Evolutionary conservation across 2,113 vertebrate species (phyloP).

Genomic region (Nothobranchius kuhntae): DNA sequence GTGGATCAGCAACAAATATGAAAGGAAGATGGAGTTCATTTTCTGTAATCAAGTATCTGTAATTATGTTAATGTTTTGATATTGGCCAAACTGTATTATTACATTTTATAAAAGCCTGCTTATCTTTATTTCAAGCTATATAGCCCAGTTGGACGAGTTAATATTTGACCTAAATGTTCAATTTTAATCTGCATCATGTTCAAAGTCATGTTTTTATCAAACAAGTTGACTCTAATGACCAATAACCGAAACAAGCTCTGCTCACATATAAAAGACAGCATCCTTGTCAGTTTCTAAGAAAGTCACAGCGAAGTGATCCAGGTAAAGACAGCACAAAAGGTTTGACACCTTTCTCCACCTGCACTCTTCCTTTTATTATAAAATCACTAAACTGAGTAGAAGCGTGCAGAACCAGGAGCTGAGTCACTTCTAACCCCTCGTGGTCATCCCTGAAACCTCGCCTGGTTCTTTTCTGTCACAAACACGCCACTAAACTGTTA

Average conservation of each 20-base stretch:
- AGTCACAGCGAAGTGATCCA: neutral
- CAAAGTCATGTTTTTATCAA: slow-evolving; percentile 68
- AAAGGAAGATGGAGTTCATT: neutral
- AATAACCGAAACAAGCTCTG: slow-evolving; percentile 9
- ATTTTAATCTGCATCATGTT: slow-evolving; percentile 49
- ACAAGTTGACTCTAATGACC: slow-evolving; percentile 27
- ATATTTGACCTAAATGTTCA: slow-evolving; percentile 57
- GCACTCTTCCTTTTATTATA: neutral
- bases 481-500: neutral
- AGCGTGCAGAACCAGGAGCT: neutral
- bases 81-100: neutral
- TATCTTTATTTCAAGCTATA: slow-evolving; percentile 49
- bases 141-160: slow-evolving; percentile 56
- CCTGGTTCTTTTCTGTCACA: neutral
- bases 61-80: neutral
- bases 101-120: slow-evolving; percentile 32
- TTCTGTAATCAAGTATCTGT: no score
- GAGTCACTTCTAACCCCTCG: neutral
- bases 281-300: neutral
- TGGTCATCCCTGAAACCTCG: slow-evolving; percentile 20
- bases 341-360: neutral
- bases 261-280: neutral
- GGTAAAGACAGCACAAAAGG: neutral
- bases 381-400: neutral
- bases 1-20: slow-evolving; percentile 1